A percentile compares a stretch with the other conserved stretches of the same genome.
Evolutionary conservation across 2,888 invertebrate genomes (phyloP).

Genomic region (Agrypnus murinus): DNA sequence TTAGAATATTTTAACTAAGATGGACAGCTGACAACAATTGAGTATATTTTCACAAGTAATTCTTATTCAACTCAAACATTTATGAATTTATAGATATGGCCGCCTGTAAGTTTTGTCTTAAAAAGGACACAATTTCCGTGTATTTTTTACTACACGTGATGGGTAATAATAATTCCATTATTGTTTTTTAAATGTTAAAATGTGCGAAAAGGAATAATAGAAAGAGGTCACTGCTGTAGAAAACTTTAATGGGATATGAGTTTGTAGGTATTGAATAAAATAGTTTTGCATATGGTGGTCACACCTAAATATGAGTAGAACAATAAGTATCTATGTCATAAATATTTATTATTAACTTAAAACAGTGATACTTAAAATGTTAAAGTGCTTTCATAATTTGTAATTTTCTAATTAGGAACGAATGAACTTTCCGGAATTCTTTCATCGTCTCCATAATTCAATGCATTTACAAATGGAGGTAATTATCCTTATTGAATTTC

Average conservation of each 20-base stretch:
- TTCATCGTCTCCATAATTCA: no score
- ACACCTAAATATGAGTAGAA: slow-evolving; percentile 58
- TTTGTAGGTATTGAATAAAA: slow-evolving; percentile 55
- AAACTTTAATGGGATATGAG: slow-evolving; percentile 49
- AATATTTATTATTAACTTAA: slow-evolving; percentile 51
- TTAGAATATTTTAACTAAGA: slow-evolving; percentile 16
- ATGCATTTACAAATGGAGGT: no score
- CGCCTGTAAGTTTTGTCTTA: slow-evolving; percentile 31
- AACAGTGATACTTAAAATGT: slow-evolving; percentile 25
- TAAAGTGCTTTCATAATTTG: not conserved
- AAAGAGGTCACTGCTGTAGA: slow-evolving; percentile 53
- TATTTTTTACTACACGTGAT: slow-evolving; percentile 33
- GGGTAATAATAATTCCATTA: not conserved
- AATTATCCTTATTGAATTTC: no score
- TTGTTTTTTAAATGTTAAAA: not conserved
- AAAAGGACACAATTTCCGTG: slow-evolving; percentile 26
- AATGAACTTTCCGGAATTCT: no score
- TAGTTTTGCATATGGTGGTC: slow-evolving; percentile 58
- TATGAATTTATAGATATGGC: slow-evolving; percentile 42
- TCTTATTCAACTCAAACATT: slow-evolving; percentile 37
- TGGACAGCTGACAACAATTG: slow-evolving; percentile 24
- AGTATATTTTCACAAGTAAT: slow-evolving; percentile 29
- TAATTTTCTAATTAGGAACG: no score
- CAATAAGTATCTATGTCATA: slow-evolving; percentile 56
- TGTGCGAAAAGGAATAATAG: slow-evolving; percentile 36